These are phyloP conservation scores for Leptinotarsa undecemlineata DNA, from an alignment of 1,140 invertebrate genomes.

Conservation along the genomic window DNA sequence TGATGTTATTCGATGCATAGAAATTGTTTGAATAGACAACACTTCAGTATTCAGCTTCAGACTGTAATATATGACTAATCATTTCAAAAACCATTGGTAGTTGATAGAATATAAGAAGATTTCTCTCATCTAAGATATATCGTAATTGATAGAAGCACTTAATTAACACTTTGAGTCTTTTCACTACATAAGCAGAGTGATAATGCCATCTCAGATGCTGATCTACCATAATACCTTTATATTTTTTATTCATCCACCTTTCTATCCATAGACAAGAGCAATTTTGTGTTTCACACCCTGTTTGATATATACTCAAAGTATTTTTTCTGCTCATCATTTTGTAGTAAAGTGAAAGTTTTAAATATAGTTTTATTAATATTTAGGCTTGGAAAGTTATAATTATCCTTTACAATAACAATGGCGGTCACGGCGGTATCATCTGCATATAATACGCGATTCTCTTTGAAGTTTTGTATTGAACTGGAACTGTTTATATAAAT, in stretches of 20 bases:
- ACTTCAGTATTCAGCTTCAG: no score
- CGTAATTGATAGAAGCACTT: no score
- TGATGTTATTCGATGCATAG: no score
- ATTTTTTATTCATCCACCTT: neutral
- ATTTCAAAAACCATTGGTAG: no score
- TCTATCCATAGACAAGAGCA: neutral
- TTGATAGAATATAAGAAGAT: neutral
- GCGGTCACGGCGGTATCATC: neutral
- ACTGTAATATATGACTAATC: no score
- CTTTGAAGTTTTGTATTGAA: no score
- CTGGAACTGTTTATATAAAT: neutral
- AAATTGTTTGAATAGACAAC: no score
- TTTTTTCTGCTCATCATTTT: neutral
- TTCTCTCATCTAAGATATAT: neutral
- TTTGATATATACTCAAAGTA: slow-evolving; percentile 5
- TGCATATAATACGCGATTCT: neutral
- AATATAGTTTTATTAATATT: slow-evolving; percentile 13
- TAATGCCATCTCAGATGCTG: no score
- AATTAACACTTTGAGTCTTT: no score
- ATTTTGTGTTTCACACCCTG: neutral
- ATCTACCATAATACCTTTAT: no score
- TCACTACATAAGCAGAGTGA: no score
- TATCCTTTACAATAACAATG: neutral
- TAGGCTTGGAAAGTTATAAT: neutral
- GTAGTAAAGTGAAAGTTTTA: neutral